These are phyloP conservation scores for Falco columbarius DNA, from an alignment of 2,797 vertebrate species.

Conservation along the genomic window DNA sequence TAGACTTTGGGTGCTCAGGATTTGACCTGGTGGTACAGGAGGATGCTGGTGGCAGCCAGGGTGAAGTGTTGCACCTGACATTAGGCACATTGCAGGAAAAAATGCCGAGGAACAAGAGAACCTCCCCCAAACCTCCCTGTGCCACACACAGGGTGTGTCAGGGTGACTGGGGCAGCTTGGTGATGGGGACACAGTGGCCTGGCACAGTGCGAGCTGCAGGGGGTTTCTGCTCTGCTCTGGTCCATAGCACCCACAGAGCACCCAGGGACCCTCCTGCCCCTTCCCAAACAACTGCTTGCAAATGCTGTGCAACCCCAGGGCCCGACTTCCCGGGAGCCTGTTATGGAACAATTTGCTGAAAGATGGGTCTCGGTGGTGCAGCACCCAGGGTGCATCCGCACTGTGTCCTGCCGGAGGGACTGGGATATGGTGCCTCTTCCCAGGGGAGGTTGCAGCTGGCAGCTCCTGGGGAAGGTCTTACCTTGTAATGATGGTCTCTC, in stretches of 20 bases:
- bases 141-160: not conserved
- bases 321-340: not conserved
- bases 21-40: not conserved
- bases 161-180: not conserved
- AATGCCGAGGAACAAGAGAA: not conserved
- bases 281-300: not conserved
- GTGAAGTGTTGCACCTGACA: not conserved
- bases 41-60: not conserved
- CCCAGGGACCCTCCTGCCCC: not conserved
- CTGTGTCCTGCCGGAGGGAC: rapidly evolving
- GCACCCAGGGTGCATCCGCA: rapidly evolving
- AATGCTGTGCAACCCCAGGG: not conserved
- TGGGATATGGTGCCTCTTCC: rapidly evolving
- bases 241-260: not conserved
- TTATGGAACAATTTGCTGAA: not conserved
- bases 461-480: rapidly evolving
- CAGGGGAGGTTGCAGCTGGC: not conserved
- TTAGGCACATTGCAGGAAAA: not conserved
- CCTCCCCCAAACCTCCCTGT: not conserved
- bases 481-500: rapidly evolving
- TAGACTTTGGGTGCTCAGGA: not conserved
- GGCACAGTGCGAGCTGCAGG: rapidly evolving
- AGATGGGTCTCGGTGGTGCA: not conserved
- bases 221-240: rapidly evolving
- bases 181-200: not conserved